These are phyloP conservation scores for Monopterus albus DNA, from an alignment of 2,113 vertebrate genomes.

Conservation along the genomic window DNA sequence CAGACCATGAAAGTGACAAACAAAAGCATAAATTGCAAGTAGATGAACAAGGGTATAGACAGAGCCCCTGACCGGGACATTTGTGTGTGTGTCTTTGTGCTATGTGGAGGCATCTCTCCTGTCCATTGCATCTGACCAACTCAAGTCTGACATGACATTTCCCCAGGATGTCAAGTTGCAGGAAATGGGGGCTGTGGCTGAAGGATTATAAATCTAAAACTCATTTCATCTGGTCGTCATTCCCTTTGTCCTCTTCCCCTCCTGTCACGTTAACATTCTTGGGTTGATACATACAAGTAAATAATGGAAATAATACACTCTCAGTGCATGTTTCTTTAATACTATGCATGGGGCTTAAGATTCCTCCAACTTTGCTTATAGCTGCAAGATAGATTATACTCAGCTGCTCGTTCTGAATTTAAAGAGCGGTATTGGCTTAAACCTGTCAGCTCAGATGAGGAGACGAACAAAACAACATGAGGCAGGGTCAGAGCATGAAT, in stretches of 20 bases:
- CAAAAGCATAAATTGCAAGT: constrained; percentile 9
- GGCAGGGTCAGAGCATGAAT: constrained; percentile 65
- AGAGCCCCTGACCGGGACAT: background rate
- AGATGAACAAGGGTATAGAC: constrained; percentile 2
- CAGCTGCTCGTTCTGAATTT: constrained; percentile 52
- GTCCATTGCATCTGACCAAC: constrained; percentile 57
- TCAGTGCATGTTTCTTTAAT: constrained; percentile 5
- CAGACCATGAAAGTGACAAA: background rate
- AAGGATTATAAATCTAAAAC: constrained; percentile 64
- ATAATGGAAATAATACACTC: constrained; percentile 9
- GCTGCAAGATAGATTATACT: constrained; percentile 58
- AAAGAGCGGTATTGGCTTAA: constrained; percentile 54
- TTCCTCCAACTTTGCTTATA: constrained; percentile 37
- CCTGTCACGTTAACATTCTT: constrained; percentile 32
- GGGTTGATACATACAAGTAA: constrained; percentile 18
- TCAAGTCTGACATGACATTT: constrained; percentile 76
- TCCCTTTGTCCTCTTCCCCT: constrained; percentile 19
- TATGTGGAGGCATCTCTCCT: constrained; percentile 39
- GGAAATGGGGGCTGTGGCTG: constrained; percentile 57
- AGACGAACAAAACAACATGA: constrained; percentile 66
- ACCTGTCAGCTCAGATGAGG: constrained; percentile 50
- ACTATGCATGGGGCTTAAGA: constrained; percentile 20
- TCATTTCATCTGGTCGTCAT: constrained; percentile 54
- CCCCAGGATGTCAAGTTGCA: constrained; percentile 53
- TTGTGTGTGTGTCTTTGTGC: constrained; percentile 3